Conservation (phyloP, 92 coral and sea anemone species). For the Parazoanthus swiftii region DNA sequence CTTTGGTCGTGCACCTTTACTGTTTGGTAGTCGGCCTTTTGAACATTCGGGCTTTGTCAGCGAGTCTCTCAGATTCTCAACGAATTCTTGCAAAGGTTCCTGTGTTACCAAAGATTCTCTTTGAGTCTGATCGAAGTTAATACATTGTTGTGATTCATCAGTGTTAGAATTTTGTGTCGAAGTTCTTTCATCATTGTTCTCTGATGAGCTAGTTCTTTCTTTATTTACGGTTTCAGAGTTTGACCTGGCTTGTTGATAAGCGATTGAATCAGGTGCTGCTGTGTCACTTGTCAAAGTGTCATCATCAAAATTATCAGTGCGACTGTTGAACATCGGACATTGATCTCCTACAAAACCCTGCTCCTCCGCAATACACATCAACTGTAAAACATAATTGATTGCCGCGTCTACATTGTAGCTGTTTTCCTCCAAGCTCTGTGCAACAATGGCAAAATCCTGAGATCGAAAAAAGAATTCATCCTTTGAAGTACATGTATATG, state of each 20-base stretch:
- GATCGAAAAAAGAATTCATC: not conserved
- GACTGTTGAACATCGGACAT: not conserved
- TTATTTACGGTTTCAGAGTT: not conserved
- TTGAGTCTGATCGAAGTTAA: not conserved
- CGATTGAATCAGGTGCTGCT: not conserved
- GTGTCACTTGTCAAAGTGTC: not conserved
- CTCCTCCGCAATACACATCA: conserved; percentile 71
- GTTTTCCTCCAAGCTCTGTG: conserved; percentile 75
- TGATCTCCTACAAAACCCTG: conserved; percentile 51
- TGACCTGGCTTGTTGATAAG: not conserved
- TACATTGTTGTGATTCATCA: not conserved
- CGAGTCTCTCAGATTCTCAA: conserved; percentile 25
- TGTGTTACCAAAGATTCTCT: not conserved
- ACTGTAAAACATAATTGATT: conserved; percentile 76
- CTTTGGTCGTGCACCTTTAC: conserved; percentile 82
- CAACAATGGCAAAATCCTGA: conserved; percentile 74
- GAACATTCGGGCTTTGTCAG: not conserved
- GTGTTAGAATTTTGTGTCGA: not conserved
- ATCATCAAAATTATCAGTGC: not conserved
- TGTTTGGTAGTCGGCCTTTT: not conserved
- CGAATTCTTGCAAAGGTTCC: conserved; percentile 29
- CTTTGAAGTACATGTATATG: too few species aligned
- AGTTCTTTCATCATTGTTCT: not conserved
- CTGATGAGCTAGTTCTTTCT: not conserved
- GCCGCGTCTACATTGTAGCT: conserved; percentile 71